Evolutionary conservation across 92 coral and sea anemone genomes (phyloP).

Genomic region (Porites evermanni): DNA sequence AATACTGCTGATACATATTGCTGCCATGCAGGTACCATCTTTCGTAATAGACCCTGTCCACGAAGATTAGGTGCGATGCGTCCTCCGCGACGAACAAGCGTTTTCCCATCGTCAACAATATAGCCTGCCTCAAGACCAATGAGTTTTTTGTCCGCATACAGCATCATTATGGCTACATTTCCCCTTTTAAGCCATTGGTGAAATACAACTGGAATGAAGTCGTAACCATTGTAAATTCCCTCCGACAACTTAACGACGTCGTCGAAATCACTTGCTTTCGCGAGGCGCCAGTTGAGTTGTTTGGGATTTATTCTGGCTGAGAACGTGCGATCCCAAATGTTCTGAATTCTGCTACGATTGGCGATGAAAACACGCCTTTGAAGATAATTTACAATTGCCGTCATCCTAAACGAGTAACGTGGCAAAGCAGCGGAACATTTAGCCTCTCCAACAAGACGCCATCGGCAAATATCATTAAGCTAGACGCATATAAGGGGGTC

Average conservation of each 20-base stretch:
- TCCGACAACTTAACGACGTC: slow-evolving; percentile 43
- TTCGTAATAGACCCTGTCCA: slow-evolving; percentile 75
- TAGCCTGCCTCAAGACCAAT: slow-evolving; percentile 76
- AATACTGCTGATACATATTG: slow-evolving; percentile 58
- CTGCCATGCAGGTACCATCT: slow-evolving; percentile 60
- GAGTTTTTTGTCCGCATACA: background rate
- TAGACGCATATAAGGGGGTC: too few species aligned
- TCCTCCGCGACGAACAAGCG: slow-evolving; percentile 73
- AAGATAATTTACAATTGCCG: too few species aligned
- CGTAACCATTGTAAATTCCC: slow-evolving; percentile 43
- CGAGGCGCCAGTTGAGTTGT: slow-evolving; percentile 21
- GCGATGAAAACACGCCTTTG: too few species aligned
- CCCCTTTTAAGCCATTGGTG: slow-evolving; percentile 28
- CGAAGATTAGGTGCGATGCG: slow-evolving; percentile 77
- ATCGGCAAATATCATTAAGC: too few species aligned
- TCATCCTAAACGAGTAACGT: too few species aligned
- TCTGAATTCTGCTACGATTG: too few species aligned
- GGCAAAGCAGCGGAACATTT: too few species aligned
- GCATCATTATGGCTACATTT: slow-evolving; percentile 33
- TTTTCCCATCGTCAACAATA: slow-evolving; percentile 75
- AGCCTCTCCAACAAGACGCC: too few species aligned
- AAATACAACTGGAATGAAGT: slow-evolving; percentile 47
- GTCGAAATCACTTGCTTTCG: slow-evolving; percentile 11
- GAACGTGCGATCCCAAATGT: too few species aligned
- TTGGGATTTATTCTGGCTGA: background rate